Evolutionary conservation across 1,140 invertebrate genomes (phyloP).

Genomic region (Drosophila mauritiana): DNA sequence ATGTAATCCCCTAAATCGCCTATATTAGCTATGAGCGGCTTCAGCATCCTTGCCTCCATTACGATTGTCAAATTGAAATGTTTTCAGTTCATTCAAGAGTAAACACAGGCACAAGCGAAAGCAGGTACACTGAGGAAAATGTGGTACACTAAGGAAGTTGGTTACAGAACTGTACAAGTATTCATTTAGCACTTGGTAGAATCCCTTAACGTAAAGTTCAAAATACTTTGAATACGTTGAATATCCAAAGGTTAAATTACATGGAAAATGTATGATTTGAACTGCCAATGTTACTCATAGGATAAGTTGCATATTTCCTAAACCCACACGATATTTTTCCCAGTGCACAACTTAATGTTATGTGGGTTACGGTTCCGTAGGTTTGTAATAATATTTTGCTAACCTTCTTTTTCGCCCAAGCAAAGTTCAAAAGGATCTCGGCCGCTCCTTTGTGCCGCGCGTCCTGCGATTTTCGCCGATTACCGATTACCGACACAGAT

Average conservation of each 20-base stretch:
- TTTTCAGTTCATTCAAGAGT: slow-evolving; percentile 82
- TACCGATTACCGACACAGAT: slow-evolving; percentile 83
- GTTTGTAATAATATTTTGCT: slow-evolving; percentile 84
- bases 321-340: neutral
- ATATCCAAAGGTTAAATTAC: too few relatives aligned
- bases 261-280: too few relatives aligned
- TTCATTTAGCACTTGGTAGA: too few relatives aligned
- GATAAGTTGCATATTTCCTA: too few relatives aligned
- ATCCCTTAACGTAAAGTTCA: too few relatives aligned
- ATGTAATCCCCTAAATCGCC: slow-evolving; percentile 79
- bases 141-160: neutral
- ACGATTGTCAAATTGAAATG: slow-evolving; percentile 75
- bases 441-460: slow-evolving; percentile 60
- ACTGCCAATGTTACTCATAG: too few relatives aligned
- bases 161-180: too few relatives aligned
- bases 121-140: slow-evolving; percentile 14
- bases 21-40: slow-evolving; percentile 69
- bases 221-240: too few relatives aligned
- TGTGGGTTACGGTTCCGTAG: slow-evolving; percentile 64
- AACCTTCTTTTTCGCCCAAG: slow-evolving; percentile 79
- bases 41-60: slow-evolving; percentile 57
- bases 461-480: slow-evolving; percentile 45
- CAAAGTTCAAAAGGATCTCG: slow-evolving; percentile 83
- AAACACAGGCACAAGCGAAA: slow-evolving; percentile 45
- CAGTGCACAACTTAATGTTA: slow-evolving; percentile 41